Evolutionary conservation across 2,113 vertebrate genomes (phyloP).

Genomic region (Fregetta grallaria): DNA sequence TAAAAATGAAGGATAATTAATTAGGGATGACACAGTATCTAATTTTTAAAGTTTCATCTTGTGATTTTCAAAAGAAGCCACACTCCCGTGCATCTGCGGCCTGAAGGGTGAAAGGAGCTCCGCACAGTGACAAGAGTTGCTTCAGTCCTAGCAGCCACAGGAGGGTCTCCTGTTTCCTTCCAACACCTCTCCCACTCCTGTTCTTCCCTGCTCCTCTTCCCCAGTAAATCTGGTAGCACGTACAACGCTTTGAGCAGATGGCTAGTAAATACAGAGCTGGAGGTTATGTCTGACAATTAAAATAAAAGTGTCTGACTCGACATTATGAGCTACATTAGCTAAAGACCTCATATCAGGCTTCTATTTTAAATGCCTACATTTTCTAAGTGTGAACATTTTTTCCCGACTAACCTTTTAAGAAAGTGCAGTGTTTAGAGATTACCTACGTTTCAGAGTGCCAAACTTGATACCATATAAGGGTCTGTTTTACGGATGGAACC

Average conservation of each 20-base stretch:
- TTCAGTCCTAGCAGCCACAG: neutral
- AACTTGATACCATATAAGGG: neutral
- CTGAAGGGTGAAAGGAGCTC: neutral
- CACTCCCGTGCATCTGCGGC: neutral
- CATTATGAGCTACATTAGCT: neutral
- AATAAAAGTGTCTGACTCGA: constrained; percentile 25
- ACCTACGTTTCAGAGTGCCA: neutral
- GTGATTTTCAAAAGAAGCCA: neutral
- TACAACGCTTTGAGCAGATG: constrained; percentile 38
- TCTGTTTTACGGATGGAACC: neutral
- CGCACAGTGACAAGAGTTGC: neutral
- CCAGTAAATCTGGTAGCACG: constrained; percentile 48
- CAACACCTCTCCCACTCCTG: constrained; percentile 45
- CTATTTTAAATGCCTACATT: neutral
- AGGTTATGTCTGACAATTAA: constrained; percentile 46
- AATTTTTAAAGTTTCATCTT: neutral
- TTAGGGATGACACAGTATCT: neutral
- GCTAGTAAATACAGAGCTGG: constrained; percentile 38
- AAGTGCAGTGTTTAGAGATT: constrained; percentile 30
- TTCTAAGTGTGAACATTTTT: neutral
- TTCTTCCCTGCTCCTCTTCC: constrained; percentile 36
- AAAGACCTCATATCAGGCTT: neutral
- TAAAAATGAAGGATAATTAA: neutral
- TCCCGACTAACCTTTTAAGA: neutral
- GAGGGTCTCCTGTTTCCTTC: constrained; percentile 6